These are phyloP conservation scores for Spicauda simplicius DNA, from an alignment of 2,888 invertebrate genomes.

Conservation along the genomic window DNA sequence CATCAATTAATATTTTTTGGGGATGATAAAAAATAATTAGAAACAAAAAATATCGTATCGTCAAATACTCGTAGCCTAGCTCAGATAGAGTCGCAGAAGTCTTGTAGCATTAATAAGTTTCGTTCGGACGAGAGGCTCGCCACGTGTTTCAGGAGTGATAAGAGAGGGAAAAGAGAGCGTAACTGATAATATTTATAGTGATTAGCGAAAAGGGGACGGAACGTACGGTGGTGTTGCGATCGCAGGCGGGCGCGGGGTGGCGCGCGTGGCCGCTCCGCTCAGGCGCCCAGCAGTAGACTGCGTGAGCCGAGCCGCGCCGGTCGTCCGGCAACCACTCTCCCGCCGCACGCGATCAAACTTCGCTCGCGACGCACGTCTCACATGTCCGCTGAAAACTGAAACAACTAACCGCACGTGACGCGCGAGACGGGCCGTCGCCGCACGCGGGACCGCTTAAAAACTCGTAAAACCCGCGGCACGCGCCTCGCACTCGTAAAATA, in stretches of 20 bases:
- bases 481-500: constrained; percentile 81
- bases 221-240: constrained; percentile 68
- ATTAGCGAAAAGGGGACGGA: constrained; percentile 85
- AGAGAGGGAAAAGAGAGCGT: constrained; percentile 79
- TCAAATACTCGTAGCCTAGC: neutral
- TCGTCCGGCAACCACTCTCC: constrained; percentile 72
- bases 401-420: constrained; percentile 50
- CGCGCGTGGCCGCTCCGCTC: constrained; percentile 77
- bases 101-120: constrained; percentile 6
- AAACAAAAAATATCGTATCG: too few species aligned
- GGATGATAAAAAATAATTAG: neutral
- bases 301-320: constrained; percentile 87
- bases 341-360: constrained; percentile 76
- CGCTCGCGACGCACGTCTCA: constrained; percentile 66
- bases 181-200: constrained; percentile 83
- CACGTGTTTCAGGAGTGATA: constrained; percentile 78
- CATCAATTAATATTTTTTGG: neutral
- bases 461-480: constrained; percentile 82
- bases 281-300: constrained; percentile 85
- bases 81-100: neutral
- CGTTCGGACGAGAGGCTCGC: constrained; percentile 32
- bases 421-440: constrained; percentile 63
- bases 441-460: constrained; percentile 75
- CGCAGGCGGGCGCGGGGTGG: constrained; percentile 84
- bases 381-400: constrained; percentile 55